phyloP scores from a whole-genome alignment of 2,113 vertebrate genomes.

The Glaucidium brasilianum region DNA sequence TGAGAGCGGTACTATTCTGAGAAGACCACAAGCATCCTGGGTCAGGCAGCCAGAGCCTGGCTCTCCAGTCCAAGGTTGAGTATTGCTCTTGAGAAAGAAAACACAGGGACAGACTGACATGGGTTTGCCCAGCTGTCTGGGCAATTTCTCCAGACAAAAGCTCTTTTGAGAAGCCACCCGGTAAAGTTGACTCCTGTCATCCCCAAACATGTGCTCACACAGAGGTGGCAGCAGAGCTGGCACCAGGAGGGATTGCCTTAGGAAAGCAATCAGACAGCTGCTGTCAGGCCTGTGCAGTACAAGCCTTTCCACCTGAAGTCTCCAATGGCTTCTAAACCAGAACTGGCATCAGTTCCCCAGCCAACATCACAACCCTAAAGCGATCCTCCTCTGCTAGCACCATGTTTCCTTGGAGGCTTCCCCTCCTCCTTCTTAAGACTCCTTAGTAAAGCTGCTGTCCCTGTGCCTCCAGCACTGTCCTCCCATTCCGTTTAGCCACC shows the following conservation, averaged over 20 bases:
- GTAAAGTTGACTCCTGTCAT: not conserved
- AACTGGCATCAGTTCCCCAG: not conserved
- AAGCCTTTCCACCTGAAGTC: not conserved
- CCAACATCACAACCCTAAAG: not conserved
- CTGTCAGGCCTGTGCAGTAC: not conserved
- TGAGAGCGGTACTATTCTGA: not conserved
- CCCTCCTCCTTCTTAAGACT: not conserved
- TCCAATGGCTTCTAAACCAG: not conserved
- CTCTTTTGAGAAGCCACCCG: not conserved
- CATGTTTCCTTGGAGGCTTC: not conserved
- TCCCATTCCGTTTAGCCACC: not conserved
- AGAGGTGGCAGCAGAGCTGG: not conserved
- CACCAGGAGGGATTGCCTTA: not conserved
- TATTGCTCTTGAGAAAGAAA: not conserved
- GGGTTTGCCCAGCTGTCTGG: not conserved
- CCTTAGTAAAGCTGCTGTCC: not conserved
- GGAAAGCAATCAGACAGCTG: not conserved
- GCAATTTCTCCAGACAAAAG: not conserved
- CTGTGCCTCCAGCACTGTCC: not conserved
- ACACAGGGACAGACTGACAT: not conserved
- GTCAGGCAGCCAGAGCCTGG: not conserved
- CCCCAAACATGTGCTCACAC: not conserved
- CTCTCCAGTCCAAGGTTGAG: not conserved
- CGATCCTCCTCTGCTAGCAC: rapidly evolving
- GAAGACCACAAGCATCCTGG: not conserved